Evolutionary conservation across 2,113 vertebrate species (phyloP), one percentile per base, ranked within the genome.

Genomic region (Xenopus borealis): DNA sequence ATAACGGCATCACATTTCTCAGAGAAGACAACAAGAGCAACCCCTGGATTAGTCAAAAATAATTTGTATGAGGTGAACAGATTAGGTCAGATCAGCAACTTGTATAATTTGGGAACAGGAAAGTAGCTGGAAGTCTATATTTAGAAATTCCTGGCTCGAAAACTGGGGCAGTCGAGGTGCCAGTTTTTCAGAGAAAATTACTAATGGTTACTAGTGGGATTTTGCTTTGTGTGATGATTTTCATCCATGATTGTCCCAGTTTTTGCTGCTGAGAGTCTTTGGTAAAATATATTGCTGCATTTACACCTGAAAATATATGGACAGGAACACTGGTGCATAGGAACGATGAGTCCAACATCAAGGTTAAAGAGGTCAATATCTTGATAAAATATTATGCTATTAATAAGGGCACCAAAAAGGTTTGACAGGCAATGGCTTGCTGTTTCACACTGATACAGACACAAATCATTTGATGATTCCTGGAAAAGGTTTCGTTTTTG

Each of bases 231-330:
- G 40, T 40, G 50, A 19, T 30, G 17, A 18, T 19, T 73, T 14
- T 30, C 8, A 67, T 66, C 72, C 64, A n/a, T 10, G 18, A 4
- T 3, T 75, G 72, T 5, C 64, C 72, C 72, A 75, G 53, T 58
- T 75, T 27, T 75, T 50, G 53, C 64, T 67, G 53, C 64, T 23
- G 64, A 33, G 20, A 67, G 27, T 44, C 64, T 66, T 61, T 67
- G 63, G 67, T 67, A 67, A 50, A 14, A 30, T 16, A 18, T 13
- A 61, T 47, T 19, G 14, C 23, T 50, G 52, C 20, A 20, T 40
- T 3, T 55, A 58, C 12, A 50, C 13, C 33, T 40, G 33, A 2
- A 40, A 23, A 46, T 61, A 14, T 19, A 17, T 47, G 46, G 67
- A 59, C 30, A 20, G 65, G 64, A 64, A 75, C 72, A 75, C 59